phyloP scores from a whole-genome alignment of 2,113 vertebrate genomes.

The Rhinoptilus africanus region DNA sequence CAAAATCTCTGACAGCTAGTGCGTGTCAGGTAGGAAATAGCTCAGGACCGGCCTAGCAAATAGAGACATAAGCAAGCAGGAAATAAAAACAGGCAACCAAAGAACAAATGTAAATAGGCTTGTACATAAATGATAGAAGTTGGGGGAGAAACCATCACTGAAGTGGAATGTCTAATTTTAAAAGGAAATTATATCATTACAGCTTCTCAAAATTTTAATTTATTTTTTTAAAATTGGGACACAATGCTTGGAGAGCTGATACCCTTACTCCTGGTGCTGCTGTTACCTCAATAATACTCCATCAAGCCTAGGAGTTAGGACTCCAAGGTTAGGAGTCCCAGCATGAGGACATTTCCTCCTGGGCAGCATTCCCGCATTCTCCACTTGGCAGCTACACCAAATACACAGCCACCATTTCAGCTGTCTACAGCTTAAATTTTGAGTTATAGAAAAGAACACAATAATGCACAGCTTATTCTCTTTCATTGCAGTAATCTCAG shows the following conservation, averaged over 20 bases:
- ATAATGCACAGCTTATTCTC: not conserved
- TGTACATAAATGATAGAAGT: not conserved
- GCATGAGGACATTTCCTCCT: not conserved
- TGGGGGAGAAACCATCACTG: fast-evolving
- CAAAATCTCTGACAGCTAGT: not conserved
- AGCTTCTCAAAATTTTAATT: not conserved
- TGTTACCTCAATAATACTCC: not conserved
- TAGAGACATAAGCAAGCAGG: not conserved
- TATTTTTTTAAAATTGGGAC: not conserved
- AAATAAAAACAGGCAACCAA: not conserved
- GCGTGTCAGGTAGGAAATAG: not conserved
- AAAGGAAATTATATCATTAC: not conserved
- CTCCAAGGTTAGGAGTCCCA: not conserved
- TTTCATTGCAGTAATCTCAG: not conserved
- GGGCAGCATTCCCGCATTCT: not conserved
- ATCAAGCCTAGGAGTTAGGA: not conserved
- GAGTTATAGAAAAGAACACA: not conserved
- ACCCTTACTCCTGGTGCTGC: not conserved
- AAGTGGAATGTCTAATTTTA: not conserved
- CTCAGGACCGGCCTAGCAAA: not conserved
- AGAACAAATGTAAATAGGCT: not conserved
- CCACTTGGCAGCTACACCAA: not conserved
- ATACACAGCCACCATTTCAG: not conserved
- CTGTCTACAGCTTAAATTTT: not conserved
- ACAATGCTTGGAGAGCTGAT: not conserved